A percentile compares a stretch with the other conserved stretches of the same genome.
These are phyloP conservation scores for Dunckerocampus dactyliophorus DNA, from an alignment of 2,113 vertebrate genomes.

Conservation along the genomic window DNA sequence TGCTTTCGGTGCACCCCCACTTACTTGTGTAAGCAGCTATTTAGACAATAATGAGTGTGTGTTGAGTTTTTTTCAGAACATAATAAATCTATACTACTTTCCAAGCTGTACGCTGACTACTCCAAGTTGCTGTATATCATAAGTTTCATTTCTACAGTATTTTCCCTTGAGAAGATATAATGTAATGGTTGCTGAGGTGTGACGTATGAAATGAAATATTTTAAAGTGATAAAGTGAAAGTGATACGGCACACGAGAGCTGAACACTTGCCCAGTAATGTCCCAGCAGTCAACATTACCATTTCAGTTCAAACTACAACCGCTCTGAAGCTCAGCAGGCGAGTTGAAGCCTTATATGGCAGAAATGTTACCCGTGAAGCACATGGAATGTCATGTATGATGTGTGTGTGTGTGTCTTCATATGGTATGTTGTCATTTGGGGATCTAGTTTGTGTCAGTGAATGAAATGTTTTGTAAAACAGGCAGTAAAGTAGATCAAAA, in stretches of 20 bases:
- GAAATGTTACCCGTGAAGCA: constrained; percentile 36
- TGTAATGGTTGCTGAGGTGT: neutral
- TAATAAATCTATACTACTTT: too few species aligned
- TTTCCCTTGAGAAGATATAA: too few species aligned
- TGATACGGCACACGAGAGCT: constrained; percentile 1
- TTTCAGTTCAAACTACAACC: constrained; percentile 23
- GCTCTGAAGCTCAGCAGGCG: constrained; percentile 6
- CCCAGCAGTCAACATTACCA: neutral
- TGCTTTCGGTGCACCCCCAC: too few species aligned
- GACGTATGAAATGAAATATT: neutral
- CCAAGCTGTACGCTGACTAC: too few species aligned
- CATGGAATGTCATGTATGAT: constrained; percentile 58
- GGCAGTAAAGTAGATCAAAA: neutral
- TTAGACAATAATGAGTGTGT: too few species aligned
- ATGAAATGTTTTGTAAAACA: neutral
- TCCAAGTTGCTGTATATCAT: too few species aligned
- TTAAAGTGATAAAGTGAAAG: neutral
- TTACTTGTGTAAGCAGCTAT: too few species aligned
- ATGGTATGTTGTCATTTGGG: neutral
- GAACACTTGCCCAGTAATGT: neutral
- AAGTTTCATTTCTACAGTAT: too few species aligned
- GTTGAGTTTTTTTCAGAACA: too few species aligned
- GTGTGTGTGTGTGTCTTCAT: neutral
- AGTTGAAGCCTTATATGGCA: constrained; percentile 52
- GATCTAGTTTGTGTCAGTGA: neutral